These are phyloP conservation scores for Drosophila quinaria DNA, from an alignment of 2,888 invertebrate genomes.

Conservation along the genomic window DNA sequence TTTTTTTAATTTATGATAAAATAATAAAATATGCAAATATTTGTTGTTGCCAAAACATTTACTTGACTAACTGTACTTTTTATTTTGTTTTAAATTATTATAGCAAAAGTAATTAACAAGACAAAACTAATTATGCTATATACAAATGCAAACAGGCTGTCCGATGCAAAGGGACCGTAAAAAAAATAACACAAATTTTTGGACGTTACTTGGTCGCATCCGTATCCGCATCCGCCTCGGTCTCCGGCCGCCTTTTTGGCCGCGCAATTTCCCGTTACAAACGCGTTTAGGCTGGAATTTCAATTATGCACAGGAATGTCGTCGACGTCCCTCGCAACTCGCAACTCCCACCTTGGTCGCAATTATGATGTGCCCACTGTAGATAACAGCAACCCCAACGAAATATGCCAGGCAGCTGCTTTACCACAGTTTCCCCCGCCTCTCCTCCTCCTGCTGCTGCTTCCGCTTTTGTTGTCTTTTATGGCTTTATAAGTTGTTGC, in stretches of 20 bases:
- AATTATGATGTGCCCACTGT: slow-evolving; percentile 67
- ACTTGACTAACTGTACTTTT: slow-evolving; percentile 13
- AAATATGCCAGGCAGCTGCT: slow-evolving; percentile 61
- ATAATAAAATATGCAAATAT: background rate
- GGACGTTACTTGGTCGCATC: slow-evolving; percentile 50
- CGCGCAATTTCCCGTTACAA: slow-evolving; percentile 78
- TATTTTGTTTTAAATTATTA: slow-evolving; percentile 53
- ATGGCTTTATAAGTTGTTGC: slow-evolving; percentile 53
- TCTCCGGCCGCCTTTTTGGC: slow-evolving; percentile 58
- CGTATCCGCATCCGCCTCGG: slow-evolving; percentile 53
- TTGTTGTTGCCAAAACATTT: background rate
- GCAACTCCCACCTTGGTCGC: slow-evolving; percentile 27
- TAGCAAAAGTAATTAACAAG: slow-evolving; percentile 50
- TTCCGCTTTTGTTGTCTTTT: slow-evolving; percentile 21
- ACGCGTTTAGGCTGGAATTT: slow-evolving; percentile 79
- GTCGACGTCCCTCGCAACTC: slow-evolving; percentile 15
- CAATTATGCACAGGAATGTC: slow-evolving; percentile 78
- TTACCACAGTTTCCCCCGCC: slow-evolving; percentile 24
- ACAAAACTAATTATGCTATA: slow-evolving; percentile 22
- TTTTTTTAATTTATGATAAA: no score
- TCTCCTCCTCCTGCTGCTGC: slow-evolving; percentile 7
- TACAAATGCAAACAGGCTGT: slow-evolving; percentile 24
- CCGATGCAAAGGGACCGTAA: slow-evolving; percentile 16
- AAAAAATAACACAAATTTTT: slow-evolving; percentile 36
- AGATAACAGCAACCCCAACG: slow-evolving; percentile 56